Conservation (phyloP, 2,113 vertebrate species). For the Pelecanoides urinatrix region DNA sequence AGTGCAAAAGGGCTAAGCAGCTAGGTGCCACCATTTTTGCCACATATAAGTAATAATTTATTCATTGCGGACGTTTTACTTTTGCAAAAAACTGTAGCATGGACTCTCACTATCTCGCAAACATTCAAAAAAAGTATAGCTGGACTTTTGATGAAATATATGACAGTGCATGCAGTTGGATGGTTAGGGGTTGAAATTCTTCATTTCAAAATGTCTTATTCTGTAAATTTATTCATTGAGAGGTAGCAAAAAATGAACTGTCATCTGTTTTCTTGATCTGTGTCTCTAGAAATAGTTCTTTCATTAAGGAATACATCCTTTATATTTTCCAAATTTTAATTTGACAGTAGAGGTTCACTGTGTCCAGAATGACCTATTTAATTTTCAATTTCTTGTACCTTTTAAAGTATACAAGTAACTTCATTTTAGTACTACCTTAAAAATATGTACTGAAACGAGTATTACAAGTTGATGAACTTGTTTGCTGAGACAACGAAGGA, state of each 20-base stretch:
- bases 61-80: background rate
- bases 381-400: background rate
- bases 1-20: background rate
- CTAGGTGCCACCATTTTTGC: rapidly evolving
- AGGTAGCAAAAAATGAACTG: background rate
- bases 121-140: background rate
- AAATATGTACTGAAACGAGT: background rate
- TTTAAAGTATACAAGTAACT: background rate
- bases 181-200: background rate
- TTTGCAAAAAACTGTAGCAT: background rate
- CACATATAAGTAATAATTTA: background rate
- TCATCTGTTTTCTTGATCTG: background rate
- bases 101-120: background rate
- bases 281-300: background rate
- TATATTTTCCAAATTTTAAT: background rate
- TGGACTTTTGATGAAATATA: background rate
- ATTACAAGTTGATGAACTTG: background rate
- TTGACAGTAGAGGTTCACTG: background rate
- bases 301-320: background rate
- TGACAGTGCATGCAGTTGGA: background rate
- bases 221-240: background rate
- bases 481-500: background rate
- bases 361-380: background rate
- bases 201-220: background rate
- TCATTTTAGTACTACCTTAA: background rate